Percentiles rank a stretch among this genome's conserved stretches.
Conservation (phyloP, 2,797 vertebrate genomes). For the Pelodytes ibericus region DNA sequence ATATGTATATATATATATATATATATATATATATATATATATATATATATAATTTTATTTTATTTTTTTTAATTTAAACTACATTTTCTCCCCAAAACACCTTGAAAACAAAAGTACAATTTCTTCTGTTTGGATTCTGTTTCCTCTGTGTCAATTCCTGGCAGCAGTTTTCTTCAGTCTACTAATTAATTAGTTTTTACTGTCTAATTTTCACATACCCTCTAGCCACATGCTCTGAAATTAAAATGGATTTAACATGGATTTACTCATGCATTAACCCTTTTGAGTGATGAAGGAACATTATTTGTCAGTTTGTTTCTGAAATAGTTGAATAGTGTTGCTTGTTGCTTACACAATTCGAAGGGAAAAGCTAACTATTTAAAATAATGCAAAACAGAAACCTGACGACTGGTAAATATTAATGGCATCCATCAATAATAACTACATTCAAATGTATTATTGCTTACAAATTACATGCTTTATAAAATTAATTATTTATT, state of each 20-base stretch:
- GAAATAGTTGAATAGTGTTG: neutral
- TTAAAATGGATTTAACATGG: constrained; percentile 21
- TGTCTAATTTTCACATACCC: constrained; percentile 32
- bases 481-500: too few relatives aligned
- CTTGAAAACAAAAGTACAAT: neutral
- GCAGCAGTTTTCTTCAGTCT: constrained; percentile 29
- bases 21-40: too few relatives aligned
- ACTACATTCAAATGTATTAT: neutral
- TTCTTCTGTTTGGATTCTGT: constrained; percentile 1
- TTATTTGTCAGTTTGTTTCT: neutral
- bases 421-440: neutral
- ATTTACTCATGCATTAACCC: neutral
- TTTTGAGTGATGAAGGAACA: neutral
- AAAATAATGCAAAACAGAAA: too few relatives aligned
- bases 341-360: too few relatives aligned
- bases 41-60: too few relatives aligned
- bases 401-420: too few relatives aligned
- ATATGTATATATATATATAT: too few relatives aligned
- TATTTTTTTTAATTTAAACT: neutral
- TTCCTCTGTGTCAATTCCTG: neutral
- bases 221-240: constrained; percentile 24
- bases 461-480: too few relatives aligned
- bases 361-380: neutral
- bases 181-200: constrained; percentile 30
- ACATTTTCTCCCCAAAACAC: neutral